Percentiles rank a stretch among this genome's conserved stretches.
Conservation (phyloP, 2,113 vertebrate species). For the Agapornis roseicollis region DNA sequence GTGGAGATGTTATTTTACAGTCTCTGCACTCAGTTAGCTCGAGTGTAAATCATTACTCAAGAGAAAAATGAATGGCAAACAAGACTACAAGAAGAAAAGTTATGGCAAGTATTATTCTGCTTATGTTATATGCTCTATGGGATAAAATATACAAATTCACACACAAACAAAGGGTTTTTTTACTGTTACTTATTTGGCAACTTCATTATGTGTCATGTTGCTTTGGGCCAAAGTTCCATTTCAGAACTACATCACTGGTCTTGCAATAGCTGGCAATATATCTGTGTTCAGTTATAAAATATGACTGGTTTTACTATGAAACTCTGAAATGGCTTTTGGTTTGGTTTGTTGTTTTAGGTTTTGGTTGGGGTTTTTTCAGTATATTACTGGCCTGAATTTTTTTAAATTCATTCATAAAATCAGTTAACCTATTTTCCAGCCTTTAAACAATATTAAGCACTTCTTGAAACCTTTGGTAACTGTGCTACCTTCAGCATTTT, state of each 20-base stretch:
- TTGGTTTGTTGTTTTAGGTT: background rate
- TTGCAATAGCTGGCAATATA: background rate
- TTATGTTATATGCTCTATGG: background rate
- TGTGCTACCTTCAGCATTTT: background rate
- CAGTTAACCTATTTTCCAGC: background rate
- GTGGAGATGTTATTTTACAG: background rate
- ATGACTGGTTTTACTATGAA: background rate
- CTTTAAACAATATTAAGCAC: background rate
- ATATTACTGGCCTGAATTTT: background rate
- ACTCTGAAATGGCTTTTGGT: background rate
- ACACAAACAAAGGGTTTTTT: background rate
- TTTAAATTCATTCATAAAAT: background rate
- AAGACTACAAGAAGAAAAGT: background rate
- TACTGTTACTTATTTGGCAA: background rate
- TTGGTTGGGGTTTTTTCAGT: accelerated
- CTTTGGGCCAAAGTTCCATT: background rate
- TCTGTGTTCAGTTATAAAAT: background rate
- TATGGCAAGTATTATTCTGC: background rate
- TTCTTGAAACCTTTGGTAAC: background rate
- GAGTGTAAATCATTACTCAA: background rate
- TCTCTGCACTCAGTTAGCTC: background rate
- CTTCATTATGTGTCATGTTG: background rate
- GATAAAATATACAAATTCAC: background rate
- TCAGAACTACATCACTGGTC: background rate
- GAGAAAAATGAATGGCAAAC: background rate